phyloP scores from a whole-genome alignment of 1,140 invertebrate species.

The Nixonia krombeini region DNA sequence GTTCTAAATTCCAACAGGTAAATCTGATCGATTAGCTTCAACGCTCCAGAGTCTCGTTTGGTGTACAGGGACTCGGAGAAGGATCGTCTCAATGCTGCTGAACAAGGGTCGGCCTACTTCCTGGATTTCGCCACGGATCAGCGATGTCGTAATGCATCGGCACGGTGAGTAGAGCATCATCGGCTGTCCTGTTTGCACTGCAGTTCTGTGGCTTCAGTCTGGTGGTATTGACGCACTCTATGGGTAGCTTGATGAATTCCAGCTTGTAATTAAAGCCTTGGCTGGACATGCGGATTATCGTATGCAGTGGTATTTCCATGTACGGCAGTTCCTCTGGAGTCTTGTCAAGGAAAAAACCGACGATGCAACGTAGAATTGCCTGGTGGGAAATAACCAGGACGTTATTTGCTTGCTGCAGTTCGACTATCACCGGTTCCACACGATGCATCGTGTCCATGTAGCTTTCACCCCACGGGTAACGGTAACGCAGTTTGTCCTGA shows the following conservation, averaged over 20 bases:
- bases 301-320: slow-evolving; percentile 92
- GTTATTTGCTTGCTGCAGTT: slow-evolving; percentile 88
- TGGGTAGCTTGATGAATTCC: slow-evolving; percentile 84
- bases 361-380: slow-evolving; percentile 90
- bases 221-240: slow-evolving; percentile 90
- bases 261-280: slow-evolving; percentile 87
- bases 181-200: slow-evolving; percentile 74
- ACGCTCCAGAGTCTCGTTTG: no score
- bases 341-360: slow-evolving; percentile 92
- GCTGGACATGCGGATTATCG: slow-evolving; percentile 87
- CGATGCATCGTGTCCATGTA: slow-evolving; percentile 90
- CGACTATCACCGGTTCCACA: slow-evolving; percentile 84
- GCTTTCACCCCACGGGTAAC: slow-evolving; percentile 93
- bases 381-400: slow-evolving; percentile 92
- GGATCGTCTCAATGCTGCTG: slow-evolving; percentile 61
- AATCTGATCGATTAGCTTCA: no score
- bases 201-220: slow-evolving; percentile 81
- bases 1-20: no score
- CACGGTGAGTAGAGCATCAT: slow-evolving; percentile 79
- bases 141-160: slow-evolving; percentile 80
- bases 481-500: slow-evolving; percentile 92
- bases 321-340: slow-evolving; percentile 89
- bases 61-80: not conserved
- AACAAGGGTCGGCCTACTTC: slow-evolving; percentile 62
- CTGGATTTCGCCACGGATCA: slow-evolving; percentile 67